Conservation (phyloP, 1,140 invertebrate species). For the Rhopalosiphum maidis region DNA sequence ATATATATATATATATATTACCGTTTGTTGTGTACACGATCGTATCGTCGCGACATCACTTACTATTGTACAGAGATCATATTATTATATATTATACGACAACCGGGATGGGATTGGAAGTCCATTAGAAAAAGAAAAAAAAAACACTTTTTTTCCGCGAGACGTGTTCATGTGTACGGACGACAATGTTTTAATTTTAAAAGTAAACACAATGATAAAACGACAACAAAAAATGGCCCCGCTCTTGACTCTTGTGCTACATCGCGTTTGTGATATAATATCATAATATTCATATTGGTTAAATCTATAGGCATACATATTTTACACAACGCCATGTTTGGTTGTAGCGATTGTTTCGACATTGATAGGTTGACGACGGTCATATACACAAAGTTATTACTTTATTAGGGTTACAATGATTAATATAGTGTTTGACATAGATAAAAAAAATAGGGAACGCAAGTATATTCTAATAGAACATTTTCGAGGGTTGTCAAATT, state of each 20-base stretch:
- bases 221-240: neutral
- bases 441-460: too few species aligned
- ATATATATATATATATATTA: neutral
- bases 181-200: neutral
- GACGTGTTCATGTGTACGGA: neutral
- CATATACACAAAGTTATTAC: too few species aligned
- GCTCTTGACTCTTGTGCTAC: too few species aligned
- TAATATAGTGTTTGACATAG: too few species aligned
- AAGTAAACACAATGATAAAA: neutral
- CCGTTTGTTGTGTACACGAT: constrained; percentile 9
- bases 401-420: too few species aligned
- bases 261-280: neutral
- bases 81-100: neutral
- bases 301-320: too few species aligned
- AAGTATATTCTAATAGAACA: too few species aligned
- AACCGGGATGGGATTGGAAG: neutral
- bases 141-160: neutral
- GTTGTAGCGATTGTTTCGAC: too few species aligned
- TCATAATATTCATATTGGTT: neutral
- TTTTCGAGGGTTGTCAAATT: too few species aligned
- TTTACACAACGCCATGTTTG: too few species aligned
- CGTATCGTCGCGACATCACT: neutral
- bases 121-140: neutral
- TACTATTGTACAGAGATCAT: neutral
- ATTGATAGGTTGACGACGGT: too few species aligned